Percentiles rank a stretch among this genome's conserved stretches.
Conservation (phyloP, 2,113 vertebrate genomes). For the Xiphorhynchus elegans region DNA sequence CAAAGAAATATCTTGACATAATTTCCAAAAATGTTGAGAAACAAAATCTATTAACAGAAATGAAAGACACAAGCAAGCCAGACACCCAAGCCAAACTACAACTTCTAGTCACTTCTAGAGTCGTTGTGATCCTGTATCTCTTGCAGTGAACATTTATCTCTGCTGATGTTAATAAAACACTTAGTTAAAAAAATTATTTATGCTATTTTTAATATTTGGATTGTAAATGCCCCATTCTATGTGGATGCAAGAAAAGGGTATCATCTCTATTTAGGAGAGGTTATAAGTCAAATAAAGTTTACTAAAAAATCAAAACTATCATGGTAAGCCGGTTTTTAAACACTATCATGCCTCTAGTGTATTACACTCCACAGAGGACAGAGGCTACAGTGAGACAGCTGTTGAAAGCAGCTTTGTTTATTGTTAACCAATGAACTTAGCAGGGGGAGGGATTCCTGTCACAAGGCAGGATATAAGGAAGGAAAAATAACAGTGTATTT, state of each 20-base stretch:
- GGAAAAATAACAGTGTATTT: conserved; percentile 35
- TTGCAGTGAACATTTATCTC: not conserved
- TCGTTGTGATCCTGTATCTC: not conserved
- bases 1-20: not conserved
- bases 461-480: not conserved
- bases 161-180: not conserved
- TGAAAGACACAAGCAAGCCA: not conserved
- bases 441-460: not conserved
- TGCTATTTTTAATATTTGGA: not conserved
- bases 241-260: not conserved
- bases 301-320: not conserved
- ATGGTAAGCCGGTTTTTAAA: not conserved
- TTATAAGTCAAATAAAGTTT: not conserved
- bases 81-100: not conserved
- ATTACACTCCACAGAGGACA: not conserved
- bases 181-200: not conserved
- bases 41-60: not conserved
- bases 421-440: conserved; percentile 4
- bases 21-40: not conserved
- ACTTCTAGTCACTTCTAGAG: not conserved
- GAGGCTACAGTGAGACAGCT: not conserved
- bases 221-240: not conserved
- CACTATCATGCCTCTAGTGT: not conserved
- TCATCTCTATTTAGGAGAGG: not conserved
- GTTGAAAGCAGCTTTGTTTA: conserved; percentile 30